phyloP scores from a whole-genome alignment of 2,888 invertebrate genomes.

The Xestia sexstrigata region DNA sequence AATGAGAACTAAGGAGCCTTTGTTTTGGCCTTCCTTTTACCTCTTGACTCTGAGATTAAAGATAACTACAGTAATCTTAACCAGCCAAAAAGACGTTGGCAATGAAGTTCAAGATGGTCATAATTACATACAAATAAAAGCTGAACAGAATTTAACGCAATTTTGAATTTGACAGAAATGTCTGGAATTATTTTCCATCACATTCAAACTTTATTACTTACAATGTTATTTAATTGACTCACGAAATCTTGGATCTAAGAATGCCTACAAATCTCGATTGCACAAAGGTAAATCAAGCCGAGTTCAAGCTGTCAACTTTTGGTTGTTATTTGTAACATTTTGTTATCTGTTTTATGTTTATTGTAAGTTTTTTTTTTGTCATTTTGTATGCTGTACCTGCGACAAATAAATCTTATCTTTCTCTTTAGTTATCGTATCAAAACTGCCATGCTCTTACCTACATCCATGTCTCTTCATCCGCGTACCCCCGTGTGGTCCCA shows the following conservation, averaged over 20 bases:
- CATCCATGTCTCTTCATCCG: conserved; percentile 55
- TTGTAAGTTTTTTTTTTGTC: too few relatives aligned
- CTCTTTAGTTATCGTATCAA: conserved; percentile 60
- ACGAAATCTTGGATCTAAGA: background rate
- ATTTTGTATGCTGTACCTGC: too few relatives aligned
- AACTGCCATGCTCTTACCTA: conserved; percentile 7
- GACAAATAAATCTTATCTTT: too few relatives aligned
- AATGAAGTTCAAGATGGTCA: background rate
- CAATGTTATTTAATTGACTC: background rate
- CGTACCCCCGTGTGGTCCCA: conserved; percentile 83
- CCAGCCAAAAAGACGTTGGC: background rate
- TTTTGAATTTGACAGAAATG: background rate
- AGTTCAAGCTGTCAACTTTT: too few relatives aligned
- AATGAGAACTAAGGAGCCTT: background rate
- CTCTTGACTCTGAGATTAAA: too few relatives aligned
- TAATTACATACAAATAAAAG: background rate
- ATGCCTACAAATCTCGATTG: background rate
- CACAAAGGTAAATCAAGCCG: too few relatives aligned
- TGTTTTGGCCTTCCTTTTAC: too few relatives aligned
- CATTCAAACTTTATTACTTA: background rate
- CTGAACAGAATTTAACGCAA: background rate
- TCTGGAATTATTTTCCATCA: background rate
- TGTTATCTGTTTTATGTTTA: too few relatives aligned
- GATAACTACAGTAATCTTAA: too few relatives aligned
- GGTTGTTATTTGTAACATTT: too few relatives aligned